Conservation (phyloP, 2,888 invertebrate species). For the Dicycla oo region DNA sequence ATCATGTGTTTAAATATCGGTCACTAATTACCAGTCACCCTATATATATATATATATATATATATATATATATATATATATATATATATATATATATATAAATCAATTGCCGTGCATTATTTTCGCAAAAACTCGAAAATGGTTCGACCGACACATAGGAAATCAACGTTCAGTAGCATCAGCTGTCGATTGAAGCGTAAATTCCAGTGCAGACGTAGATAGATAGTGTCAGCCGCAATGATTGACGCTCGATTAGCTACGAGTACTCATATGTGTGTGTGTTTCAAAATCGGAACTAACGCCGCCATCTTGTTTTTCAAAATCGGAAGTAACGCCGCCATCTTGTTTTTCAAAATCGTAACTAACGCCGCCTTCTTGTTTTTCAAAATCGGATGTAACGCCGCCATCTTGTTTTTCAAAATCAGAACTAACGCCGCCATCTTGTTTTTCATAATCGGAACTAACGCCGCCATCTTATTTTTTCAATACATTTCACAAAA, state of each 20-base stretch:
- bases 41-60: too few relatives aligned
- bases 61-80: too few relatives aligned
- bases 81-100: too few relatives aligned
- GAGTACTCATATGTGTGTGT: too few relatives aligned
- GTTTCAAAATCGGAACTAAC: too few relatives aligned
- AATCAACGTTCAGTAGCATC: too few relatives aligned
- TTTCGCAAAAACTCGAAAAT: too few relatives aligned
- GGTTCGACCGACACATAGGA: too few relatives aligned
- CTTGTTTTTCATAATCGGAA: not conserved
- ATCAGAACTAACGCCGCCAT: not conserved
- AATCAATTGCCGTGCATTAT: too few relatives aligned
- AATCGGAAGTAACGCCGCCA: not conserved
- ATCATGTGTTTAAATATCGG: too few relatives aligned
- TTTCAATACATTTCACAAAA: not conserved
- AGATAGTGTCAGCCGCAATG: conserved; percentile 32
- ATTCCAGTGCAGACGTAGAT: conserved; percentile 37
- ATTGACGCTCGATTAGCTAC: conserved; percentile 50
- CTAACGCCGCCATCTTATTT: not conserved
- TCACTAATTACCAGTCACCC: too few relatives aligned
- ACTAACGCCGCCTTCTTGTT: not conserved
- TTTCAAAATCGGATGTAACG: too few relatives aligned
- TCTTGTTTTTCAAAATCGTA: not conserved
- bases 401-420: not conserved
- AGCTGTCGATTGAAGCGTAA: conserved; percentile 3
- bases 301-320: not conserved